A percentile compares a stretch with the other conserved stretches of the same genome.
Conservation (phyloP, 2,888 invertebrate genomes). For the Ethmia dodecea region DNA sequence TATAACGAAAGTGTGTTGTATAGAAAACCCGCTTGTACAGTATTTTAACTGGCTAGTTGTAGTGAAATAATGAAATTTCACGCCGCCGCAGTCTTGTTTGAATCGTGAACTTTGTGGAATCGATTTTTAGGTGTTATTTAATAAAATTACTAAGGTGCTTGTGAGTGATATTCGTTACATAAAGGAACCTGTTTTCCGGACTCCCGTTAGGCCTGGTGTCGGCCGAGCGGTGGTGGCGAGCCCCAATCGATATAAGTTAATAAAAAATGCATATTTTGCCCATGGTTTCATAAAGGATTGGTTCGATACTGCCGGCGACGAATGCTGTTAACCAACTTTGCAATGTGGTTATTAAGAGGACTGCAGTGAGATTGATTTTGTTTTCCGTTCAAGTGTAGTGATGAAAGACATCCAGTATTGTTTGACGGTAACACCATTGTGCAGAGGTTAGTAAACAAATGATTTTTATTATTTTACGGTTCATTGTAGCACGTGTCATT, state of each 20-base stretch:
- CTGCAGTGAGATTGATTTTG: conserved; percentile 33
- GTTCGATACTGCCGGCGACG: conserved; percentile 38
- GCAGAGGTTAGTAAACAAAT: conserved; percentile 62
- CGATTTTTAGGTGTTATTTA: conserved; percentile 77
- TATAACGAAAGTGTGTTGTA: conserved; percentile 25
- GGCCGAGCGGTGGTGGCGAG: conserved; percentile 28
- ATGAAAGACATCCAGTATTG: conserved; percentile 31
- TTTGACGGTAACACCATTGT: conserved; percentile 28
- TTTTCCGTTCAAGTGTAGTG: conserved; percentile 31
- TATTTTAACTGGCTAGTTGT: conserved; percentile 28
- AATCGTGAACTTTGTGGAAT: conserved; percentile 69
- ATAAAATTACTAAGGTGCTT: conserved; percentile 72
- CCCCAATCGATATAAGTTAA: conserved; percentile 65
- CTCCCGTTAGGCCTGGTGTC: conserved; percentile 30
- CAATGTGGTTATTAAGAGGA: conserved; percentile 26
- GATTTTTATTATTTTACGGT: conserved; percentile 15
- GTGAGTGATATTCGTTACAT: conserved; percentile 57
- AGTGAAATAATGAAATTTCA: conserved; percentile 69
- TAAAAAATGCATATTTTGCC: conserved; percentile 74
- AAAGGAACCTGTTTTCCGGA: conserved; percentile 42
- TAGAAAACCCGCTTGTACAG: conserved; percentile 25
- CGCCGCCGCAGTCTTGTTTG: conserved; percentile 62
- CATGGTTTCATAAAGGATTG: conserved; percentile 60
- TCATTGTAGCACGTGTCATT: too few species aligned
- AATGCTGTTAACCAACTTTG: conserved; percentile 36